phyloP scores from a whole-genome alignment of 2,797 vertebrate genomes.

The Lepus oiostolus region DNA sequence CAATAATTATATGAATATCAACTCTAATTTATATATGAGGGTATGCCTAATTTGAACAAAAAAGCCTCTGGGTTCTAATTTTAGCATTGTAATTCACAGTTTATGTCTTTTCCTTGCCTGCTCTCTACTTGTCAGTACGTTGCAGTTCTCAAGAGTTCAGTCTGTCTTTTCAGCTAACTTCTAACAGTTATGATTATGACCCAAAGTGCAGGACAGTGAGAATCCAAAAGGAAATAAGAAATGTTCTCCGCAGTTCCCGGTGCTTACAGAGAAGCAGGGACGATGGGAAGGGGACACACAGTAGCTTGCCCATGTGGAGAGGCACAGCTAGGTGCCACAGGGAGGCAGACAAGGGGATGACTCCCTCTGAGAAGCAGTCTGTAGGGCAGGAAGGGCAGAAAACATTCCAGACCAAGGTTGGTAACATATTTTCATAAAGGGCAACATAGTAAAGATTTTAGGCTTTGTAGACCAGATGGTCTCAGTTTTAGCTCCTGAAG shows the following conservation, averaged over 20 bases:
- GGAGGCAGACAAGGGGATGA: not conserved
- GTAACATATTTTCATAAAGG: not conserved
- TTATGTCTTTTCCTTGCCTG: not conserved
- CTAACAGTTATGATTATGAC: not conserved
- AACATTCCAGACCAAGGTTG: not conserved
- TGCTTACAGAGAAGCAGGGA: not conserved
- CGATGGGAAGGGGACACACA: not conserved
- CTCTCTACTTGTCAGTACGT: not conserved
- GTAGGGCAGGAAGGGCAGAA: not conserved
- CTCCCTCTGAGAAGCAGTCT: not conserved
- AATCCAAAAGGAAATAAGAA: not conserved
- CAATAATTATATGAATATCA: slow-evolving; percentile 14
- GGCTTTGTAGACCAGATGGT: not conserved
- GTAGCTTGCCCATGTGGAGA: not conserved
- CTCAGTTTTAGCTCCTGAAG: not conserved
- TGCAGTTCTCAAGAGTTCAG: not conserved
- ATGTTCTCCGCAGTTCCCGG: not conserved
- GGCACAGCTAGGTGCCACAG: not conserved
- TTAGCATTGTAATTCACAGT: not conserved
- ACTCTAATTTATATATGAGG: slow-evolving; percentile 53
- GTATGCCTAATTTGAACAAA: slow-evolving; percentile 12
- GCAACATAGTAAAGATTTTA: not conserved
- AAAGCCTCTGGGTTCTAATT: not conserved
- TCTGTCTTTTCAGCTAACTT: not conserved
- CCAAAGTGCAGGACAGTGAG: not conserved